Base-by-base conservation (phyloP, 2,797 vertebrate genomes). In the Sebastes dallii region DNA sequence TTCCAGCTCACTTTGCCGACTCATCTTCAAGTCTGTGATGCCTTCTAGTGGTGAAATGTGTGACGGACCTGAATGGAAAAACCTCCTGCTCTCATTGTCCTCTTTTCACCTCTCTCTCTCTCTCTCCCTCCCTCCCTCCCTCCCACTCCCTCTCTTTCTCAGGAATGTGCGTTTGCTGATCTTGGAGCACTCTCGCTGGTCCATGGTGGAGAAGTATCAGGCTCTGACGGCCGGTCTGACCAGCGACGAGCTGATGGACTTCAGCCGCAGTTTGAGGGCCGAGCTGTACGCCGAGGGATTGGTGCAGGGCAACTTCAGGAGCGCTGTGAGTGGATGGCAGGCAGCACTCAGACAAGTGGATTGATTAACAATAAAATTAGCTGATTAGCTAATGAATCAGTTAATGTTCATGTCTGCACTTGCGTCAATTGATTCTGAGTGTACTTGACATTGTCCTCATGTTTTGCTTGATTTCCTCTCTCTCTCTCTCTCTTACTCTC, bases 251-350 rank as follows among this genome's bases (percentile, higher is more conserved):
- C 96, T 99, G 77, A 95, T 95, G 4, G 95, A 94, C 86, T 99
- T 99, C 42, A 97, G 97, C 69, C 93, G 88, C 66, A 89, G 91
- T 55, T 96, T 98, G 88, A 97, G 96, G 85, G 95, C 96, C 0
- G 95, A 97, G 90, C 96, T 99, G 60, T 98, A 96, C 20, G 96
- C 96, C 1, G 98, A 99, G 89, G 98, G 98, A 0, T 94, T 99
- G 2, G 97, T 98, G n/a, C 98, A 99, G 84, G 98, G 98, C 42
- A 99, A 99, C 94, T 95, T 98, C 87, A 97, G 95, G 8, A 96
- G 95, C 29, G 1, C 85, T 13, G 94, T 95, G 81, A 93, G 93
- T 88, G 61, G 30, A 64, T 30, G 22, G 14, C 72, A 61, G 55
- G 60, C 25, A 10, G 6, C 3, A 34, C 71, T 36, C 72, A 72